Evolutionary conservation across 2,113 vertebrate genomes (phyloP).

Genomic region (Rhodinocichla rosea): DNA sequence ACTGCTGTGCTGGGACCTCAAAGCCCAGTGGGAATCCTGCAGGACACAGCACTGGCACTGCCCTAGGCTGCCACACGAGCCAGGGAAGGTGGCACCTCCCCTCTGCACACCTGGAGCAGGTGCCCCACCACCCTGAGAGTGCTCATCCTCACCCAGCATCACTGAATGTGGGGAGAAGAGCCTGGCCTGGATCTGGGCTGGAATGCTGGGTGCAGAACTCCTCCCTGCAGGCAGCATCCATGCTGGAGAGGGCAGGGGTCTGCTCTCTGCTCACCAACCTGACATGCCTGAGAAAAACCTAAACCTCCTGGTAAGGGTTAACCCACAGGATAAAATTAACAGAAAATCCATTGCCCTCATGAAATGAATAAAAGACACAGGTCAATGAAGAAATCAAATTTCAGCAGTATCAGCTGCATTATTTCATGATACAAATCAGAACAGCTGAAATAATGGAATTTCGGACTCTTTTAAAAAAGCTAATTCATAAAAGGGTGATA

Average conservation of each 20-base stretch:
- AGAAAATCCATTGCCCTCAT: neutral
- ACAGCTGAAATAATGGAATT: slow-evolving; percentile 38
- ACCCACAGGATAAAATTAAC: neutral
- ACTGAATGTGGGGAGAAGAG: neutral
- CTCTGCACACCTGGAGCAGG: rapidly evolving
- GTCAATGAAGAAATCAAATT: slow-evolving; percentile 52
- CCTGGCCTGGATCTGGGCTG: neutral
- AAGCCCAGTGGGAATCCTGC: neutral
- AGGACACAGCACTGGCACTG: neutral
- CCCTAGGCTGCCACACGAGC: rapidly evolving
- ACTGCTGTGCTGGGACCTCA: neutral
- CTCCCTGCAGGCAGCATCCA: neutral
- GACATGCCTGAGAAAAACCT: neutral
- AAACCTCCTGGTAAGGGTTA: neutral
- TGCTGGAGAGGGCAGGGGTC: neutral
- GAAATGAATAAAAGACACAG: neutral
- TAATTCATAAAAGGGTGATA: neutral
- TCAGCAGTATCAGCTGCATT: neutral
- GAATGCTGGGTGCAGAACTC: neutral
- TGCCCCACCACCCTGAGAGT: rapidly evolving
- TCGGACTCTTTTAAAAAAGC: slow-evolving; percentile 13
- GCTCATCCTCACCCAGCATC: neutral
- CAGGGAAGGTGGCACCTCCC: neutral
- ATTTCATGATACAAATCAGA: slow-evolving; percentile 31
- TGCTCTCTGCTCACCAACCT: neutral